Evolutionary conservation across 2,888 invertebrate species (phyloP).

Genomic region (Aspidapion aeneum): DNA sequence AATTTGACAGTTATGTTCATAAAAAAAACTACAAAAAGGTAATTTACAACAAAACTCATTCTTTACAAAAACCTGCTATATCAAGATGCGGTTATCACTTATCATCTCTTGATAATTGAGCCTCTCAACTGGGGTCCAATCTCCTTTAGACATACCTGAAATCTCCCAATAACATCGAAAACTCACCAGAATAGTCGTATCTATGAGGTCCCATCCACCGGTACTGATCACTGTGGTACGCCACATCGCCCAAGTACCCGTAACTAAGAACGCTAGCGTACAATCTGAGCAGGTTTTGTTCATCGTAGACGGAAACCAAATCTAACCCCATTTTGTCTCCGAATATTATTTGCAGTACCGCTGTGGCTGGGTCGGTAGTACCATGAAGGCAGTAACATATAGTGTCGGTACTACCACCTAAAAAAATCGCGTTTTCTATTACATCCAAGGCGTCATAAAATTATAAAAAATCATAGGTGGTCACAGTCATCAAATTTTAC

Average conservation of each 20-base stretch:
- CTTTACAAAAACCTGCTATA: too few relatives aligned
- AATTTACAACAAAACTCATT: too few relatives aligned
- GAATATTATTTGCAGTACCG: slow-evolving; percentile 77
- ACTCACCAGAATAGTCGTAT: slow-evolving; percentile 71
- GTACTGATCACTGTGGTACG: slow-evolving; percentile 73
- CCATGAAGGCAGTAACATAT: slow-evolving; percentile 77
- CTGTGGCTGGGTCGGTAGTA: slow-evolving; percentile 73
- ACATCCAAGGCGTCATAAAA: slow-evolving; percentile 7
- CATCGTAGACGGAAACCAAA: slow-evolving; percentile 68
- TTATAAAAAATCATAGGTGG: slow-evolving; percentile 2
- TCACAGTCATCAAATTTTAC: too few relatives aligned
- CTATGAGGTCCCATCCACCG: slow-evolving; percentile 84
- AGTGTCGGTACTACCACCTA: slow-evolving; percentile 71
- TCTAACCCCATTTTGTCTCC: slow-evolving; percentile 73
- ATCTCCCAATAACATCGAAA: too few relatives aligned
- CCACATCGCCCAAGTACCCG: slow-evolving; percentile 81
- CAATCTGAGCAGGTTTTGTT: slow-evolving; percentile 57
- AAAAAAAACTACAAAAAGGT: too few relatives aligned
- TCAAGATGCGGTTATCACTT: too few relatives aligned
- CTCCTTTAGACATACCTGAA: too few relatives aligned
- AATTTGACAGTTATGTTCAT: too few relatives aligned
- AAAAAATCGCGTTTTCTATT: slow-evolving; percentile 20
- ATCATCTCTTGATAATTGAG: too few relatives aligned
- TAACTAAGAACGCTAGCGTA: slow-evolving; percentile 78
- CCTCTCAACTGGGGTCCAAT: too few relatives aligned